Conservation (phyloP, 2,113 vertebrate genomes). For the Thunnus thynnus region DNA sequence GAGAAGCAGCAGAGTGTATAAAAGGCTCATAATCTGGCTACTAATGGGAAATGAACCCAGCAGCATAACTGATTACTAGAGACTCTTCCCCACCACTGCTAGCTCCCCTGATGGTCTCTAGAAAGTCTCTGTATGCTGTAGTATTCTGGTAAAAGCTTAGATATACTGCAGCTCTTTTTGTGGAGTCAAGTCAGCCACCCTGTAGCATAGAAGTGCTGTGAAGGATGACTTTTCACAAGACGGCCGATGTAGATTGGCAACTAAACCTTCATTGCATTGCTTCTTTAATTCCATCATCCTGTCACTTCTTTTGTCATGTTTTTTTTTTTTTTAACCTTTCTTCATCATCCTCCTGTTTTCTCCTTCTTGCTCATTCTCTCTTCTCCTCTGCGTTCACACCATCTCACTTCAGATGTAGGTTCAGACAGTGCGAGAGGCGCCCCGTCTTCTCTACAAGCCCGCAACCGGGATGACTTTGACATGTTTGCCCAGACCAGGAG, state of each 20-base stretch:
- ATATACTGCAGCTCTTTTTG: background rate
- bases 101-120: background rate
- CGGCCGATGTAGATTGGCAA: no score
- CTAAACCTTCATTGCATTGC: background rate
- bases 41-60: constrained; percentile 32
- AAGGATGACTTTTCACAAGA: background rate
- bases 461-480: constrained; percentile 92
- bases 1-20: constrained; percentile 35
- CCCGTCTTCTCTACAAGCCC: constrained; percentile 87
- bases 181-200: background rate
- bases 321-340: background rate
- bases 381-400: background rate
- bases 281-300: background rate
- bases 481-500: constrained; percentile 96
- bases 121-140: background rate
- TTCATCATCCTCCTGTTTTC: background rate
- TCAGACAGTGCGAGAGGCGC: constrained; percentile 89
- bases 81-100: background rate
- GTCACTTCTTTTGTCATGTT: background rate
- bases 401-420: constrained; percentile 86
- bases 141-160: constrained; percentile 4
- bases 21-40: constrained; percentile 30
- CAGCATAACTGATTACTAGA: constrained; percentile 21
- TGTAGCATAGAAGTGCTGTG: background rate
- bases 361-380: background rate